Conservation (phyloP, 2,113 vertebrate species). For the crab-eating macaque (Macaca fascicularis) region DNA sequence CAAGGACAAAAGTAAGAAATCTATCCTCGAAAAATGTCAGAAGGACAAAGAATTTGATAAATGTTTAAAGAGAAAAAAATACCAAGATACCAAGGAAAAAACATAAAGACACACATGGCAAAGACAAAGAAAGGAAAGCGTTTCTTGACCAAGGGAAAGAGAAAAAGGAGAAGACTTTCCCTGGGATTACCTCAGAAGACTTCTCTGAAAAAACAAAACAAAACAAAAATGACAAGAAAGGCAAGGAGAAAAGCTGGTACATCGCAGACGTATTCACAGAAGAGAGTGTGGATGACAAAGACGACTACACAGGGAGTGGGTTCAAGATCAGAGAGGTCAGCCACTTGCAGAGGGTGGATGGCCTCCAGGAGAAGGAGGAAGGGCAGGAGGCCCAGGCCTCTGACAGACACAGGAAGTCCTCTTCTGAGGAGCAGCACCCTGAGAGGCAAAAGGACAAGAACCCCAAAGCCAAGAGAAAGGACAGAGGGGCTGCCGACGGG, state of each 20-base stretch:
- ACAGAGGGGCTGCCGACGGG: conserved; percentile 87
- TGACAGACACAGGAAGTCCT: conserved; percentile 84
- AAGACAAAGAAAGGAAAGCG: conserved; percentile 92
- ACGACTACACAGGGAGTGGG: conserved; percentile 82
- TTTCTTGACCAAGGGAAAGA: conserved; percentile 92
- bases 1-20: conserved; percentile 93
- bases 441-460: conserved; percentile 95
- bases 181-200: conserved; percentile 89
- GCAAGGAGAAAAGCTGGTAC: conserved; percentile 95
- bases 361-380: conserved; percentile 91
- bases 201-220: conserved; percentile 87
- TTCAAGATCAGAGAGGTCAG: conserved; percentile 84
- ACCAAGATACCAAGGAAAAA: conserved; percentile 91
- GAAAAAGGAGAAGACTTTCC: conserved; percentile 92
- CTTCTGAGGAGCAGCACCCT: conserved; percentile 78
- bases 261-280: conserved; percentile 97
- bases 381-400: conserved; percentile 87
- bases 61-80: conserved; percentile 92
- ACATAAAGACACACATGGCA: conserved; percentile 92
- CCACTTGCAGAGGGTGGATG: conserved; percentile 88
- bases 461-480: conserved; percentile 94
- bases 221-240: conserved; percentile 90
- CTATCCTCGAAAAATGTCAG: conserved; percentile 85
- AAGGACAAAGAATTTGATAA: conserved; percentile 95
- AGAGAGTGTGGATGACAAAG: conserved; percentile 95